These are phyloP conservation scores for Drosophila picticornis DNA, from an alignment of 2,888 invertebrate species.

Conservation along the genomic window DNA sequence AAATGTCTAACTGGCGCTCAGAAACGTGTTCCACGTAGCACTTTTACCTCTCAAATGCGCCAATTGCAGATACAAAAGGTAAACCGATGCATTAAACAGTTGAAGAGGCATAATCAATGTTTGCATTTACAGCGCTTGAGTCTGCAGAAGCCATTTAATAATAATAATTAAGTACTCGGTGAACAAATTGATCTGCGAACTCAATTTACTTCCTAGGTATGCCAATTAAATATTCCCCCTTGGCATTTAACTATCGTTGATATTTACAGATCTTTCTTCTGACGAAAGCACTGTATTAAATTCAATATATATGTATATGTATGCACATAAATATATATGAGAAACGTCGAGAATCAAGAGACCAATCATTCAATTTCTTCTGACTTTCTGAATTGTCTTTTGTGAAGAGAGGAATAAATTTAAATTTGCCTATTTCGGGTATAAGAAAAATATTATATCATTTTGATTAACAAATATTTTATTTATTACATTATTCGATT, in stretches of 20 bases:
- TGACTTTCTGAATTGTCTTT: background rate
- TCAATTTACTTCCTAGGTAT: background rate
- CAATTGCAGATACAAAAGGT: conserved; percentile 50
- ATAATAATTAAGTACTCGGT: background rate
- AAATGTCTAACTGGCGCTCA: conserved; percentile 19
- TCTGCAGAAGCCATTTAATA: conserved; percentile 7
- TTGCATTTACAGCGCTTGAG: conserved; percentile 39
- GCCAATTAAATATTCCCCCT: background rate
- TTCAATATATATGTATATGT: background rate
- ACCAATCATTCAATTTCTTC: background rate
- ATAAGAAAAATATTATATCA: background rate
- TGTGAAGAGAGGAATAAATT: background rate
- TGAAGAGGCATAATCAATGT: background rate
- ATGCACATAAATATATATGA: background rate
- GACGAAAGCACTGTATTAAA: background rate
- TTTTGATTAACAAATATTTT: conserved; percentile 57
- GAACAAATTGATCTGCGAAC: conserved; percentile 16
- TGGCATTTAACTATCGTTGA: background rate
- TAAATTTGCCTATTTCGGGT: conserved; percentile 10
- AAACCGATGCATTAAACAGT: background rate
- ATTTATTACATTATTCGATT: conserved; percentile 65
- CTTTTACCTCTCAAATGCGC: conserved; percentile 46
- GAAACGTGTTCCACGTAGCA: conserved; percentile 42
- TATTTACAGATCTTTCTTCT: background rate
- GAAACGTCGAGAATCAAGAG: background rate